phyloP scores from a whole-genome alignment of 2,113 vertebrate species.

The Pseudopipra pipra region DNA sequence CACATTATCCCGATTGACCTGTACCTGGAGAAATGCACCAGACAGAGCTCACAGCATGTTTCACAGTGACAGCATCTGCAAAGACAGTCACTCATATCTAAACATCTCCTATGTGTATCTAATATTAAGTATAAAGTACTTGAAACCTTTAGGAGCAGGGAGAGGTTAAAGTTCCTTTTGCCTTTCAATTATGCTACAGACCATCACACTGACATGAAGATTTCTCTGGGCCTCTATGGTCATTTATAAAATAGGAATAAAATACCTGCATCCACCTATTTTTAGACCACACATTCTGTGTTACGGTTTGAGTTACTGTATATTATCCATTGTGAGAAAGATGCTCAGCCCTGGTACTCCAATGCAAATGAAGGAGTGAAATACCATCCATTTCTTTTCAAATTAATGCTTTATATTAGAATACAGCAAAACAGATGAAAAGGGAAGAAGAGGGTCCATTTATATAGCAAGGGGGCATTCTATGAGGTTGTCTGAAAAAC shows the following conservation, averaged over 20 bases:
- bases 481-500: not conserved
- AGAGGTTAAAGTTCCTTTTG: not conserved
- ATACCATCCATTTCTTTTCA: not conserved
- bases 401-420: not conserved
- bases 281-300: not conserved
- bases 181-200: not conserved
- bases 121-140: not conserved
- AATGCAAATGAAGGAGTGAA: not conserved
- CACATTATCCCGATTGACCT: not conserved
- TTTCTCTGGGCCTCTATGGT: not conserved
- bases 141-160: not conserved
- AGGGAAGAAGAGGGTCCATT: not conserved
- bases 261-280: not conserved
- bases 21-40: not conserved
- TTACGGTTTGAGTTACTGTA: not conserved
- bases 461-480: not conserved
- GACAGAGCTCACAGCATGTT: not conserved
- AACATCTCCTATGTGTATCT: not conserved
- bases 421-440: not conserved
- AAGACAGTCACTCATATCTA: not conserved
- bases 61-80: not conserved
- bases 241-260: not conserved
- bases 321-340: not conserved
- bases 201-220: not conserved
- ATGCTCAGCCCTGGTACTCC: not conserved